These are phyloP conservation scores for Enteromius unitaeniatus DNA, from an alignment of 2,797 vertebrate genomes.

Conservation along the genomic window DNA sequence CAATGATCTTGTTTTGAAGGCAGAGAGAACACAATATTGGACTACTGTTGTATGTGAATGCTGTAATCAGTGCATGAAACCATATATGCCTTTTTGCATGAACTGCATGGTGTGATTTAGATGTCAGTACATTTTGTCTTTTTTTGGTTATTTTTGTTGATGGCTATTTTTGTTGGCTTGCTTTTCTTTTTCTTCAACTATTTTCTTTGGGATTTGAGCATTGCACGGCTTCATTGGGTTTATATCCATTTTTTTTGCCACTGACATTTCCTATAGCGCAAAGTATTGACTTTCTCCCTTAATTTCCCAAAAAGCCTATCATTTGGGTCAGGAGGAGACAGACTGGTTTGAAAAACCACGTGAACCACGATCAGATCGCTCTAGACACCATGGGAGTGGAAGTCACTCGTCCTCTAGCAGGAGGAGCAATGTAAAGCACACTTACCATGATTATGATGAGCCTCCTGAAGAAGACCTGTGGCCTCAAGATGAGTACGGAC, in stretches of 20 bases:
- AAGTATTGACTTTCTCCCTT: constrained; percentile 86
- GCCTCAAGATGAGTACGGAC: constrained; percentile 89
- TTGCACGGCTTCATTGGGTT: constrained; percentile 87
- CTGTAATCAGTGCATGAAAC: constrained; percentile 74
- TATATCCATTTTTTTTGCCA: constrained; percentile 59
- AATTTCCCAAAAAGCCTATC: constrained; percentile 96
- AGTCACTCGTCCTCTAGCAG: constrained; percentile 91
- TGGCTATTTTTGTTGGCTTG: constrained; percentile 22
- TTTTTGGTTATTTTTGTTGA: constrained; percentile 66
- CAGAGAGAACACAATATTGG: constrained; percentile 53
- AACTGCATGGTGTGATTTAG: constrained; percentile 54
- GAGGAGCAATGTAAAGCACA: constrained; percentile 88
- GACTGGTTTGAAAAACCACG: constrained; percentile 99
- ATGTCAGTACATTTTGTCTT: constrained; percentile 70
- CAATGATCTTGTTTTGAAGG: constrained; percentile 65
- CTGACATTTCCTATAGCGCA: constrained; percentile 66
- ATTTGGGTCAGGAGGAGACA: constrained; percentile 99
- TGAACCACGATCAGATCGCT: constrained; percentile 91
- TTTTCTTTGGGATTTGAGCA: constrained; percentile 52
- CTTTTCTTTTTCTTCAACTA: constrained; percentile 13
- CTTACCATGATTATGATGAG: constrained; percentile 96
- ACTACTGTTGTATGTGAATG: constrained; percentile 59
- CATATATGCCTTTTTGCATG: constrained; percentile 76
- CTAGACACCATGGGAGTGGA: constrained; percentile 88
- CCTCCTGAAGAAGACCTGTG: constrained; percentile 90